Evolutionary conservation across 1,140 invertebrate genomes (phyloP), one percentile per base, ranked within the genome.

Genomic region (Agraylea sexmaculata): DNA sequence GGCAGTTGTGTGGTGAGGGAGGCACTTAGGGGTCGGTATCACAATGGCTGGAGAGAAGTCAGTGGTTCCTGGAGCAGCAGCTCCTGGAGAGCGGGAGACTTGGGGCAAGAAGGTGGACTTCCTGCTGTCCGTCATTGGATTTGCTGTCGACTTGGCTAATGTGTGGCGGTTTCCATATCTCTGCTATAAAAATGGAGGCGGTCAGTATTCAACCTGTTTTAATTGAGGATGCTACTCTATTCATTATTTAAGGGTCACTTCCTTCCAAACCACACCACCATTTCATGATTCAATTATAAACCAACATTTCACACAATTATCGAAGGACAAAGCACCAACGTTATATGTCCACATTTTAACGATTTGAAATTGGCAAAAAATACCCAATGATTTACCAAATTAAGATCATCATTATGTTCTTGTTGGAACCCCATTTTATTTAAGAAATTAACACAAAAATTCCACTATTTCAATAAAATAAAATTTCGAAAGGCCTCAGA

Each of bases 111-210:
- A 88, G 64, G 74, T 89, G 29, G 87, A 92, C 69, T 92, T 92
- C 64, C 66, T 92, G 47, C 75, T 91, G 38, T 87, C 85, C 11
- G 83, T 87, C 60, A 83, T 91, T 59, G 83, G 85, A 50, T 87
- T 89, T 49, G 86, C 87, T 23, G 86, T 92, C 38, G 87, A 89
- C 51, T 71, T 92, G 43, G 88, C 87, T 45, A 93, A 92, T 61
- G 84, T 93, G 23, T 92, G 88, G 88, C 70, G 89, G 51, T 92
- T 93, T 70, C 88, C 87, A 10, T 91, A 88, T 61, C 72, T 88
- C 21, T 87, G 83, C 57, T 88, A 88, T 69, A 83, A 84, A 60
- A 87, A 88, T 68, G 85, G 85, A 40, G 86, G 86, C 55, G 86
- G 85, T 87, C 58, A 75, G 76, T 73, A 44, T 13, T 28, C 25